Base-by-base conservation (phyloP, 92 coral and sea anemone species). In the Micromussa lordhowensis region DNA sequence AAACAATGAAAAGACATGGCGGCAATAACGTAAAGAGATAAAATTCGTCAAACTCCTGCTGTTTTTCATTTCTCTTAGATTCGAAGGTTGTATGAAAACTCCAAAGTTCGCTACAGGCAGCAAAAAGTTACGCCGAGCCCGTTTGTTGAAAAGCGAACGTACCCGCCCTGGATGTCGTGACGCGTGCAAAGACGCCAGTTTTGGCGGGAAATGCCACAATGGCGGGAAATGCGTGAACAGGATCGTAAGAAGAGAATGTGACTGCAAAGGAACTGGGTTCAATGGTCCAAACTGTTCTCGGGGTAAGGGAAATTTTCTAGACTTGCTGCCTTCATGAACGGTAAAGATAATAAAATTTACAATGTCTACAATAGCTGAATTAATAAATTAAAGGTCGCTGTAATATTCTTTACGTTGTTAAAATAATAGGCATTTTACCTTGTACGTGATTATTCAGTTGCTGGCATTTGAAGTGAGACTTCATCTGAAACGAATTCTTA, bases 141-240 rank as follows among this genome's bases (percentile, higher is more conserved):
- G 78, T 22, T 49, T 93, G 55, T 57, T 70, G 51, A 35, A 70
- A 26, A 87, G 86, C 48, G 78, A 83, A 21, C 35, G 63, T 24
- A 90, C 95, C 4, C 28, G 35, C 17, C 57, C 75, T 0, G 93
- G 91, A 61, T 93, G 95, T 48, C 83, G 93, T 32, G 84, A 87
- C 61, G 91, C 95, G 19, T 93, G 95, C 76, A 54, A 35, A 28
- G 88, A 79, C 68, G 40, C 82, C 57, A 61, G 82, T 59, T 57
- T 75, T 48, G 28, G 66, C 31, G 66, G 76, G 53, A 93, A 82
- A 75, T 93, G 96, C n/a, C 48, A 88, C 71, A 86, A 88, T 19
- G 96, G 94, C 22, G 96, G 96, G 31, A 88, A 82, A 85, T 93
- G 94, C 75, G 75, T 93, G 63, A 90, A 93, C 87, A 80, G 68